Base-by-base conservation (phyloP, 2,113 vertebrate genomes). In the Xenopus laevis region DNA sequence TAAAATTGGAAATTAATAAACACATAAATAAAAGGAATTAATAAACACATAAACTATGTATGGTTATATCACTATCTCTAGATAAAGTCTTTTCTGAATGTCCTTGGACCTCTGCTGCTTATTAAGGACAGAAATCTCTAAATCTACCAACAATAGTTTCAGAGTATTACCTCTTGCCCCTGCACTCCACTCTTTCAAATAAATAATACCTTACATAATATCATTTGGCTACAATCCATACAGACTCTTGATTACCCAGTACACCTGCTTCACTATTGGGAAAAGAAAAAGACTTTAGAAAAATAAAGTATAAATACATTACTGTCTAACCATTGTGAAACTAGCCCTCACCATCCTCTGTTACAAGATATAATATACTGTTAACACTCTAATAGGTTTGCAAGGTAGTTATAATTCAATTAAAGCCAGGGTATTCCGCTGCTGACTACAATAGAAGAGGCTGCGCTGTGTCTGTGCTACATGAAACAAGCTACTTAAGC, bases 401-500 rank as follows among this genome's bases (percentile, higher is more conserved):
- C 65, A 40, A 82, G 91, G 84, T 85, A 88, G 88, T 89, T 89
- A 91, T 92, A 91, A 96, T 93, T 96, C 93, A 91, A 93, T 95
- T 95, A 94, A 90, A 88, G 84, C 79, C 83, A 78, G 79, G 86
- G 91, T 91, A 90, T 86, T 87, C 86, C 82, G 86, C 86, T 71
- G 83, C 85, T 88, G 84, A 82, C 79, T 89, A 88, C 86, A 91
- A 85, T 78, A 79, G 85, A 81, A 74, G 85, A 88, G 87, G 88
- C 93, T 92, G 88, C 81, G 66, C 83, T 81, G 67, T 90, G 86
- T 91, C 88, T 92, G 86, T 83, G 89, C 91, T 91, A 84, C 91
- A 86, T 92, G 91, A 91, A 95, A 95, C 93, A 95, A 92, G 90
- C 90, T 93, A 91, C 93, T 95, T 93, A 93, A 95, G 93, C 92